phyloP scores from a whole-genome alignment of 2,888 invertebrate species.

The Amaurobius ferox region DNA sequence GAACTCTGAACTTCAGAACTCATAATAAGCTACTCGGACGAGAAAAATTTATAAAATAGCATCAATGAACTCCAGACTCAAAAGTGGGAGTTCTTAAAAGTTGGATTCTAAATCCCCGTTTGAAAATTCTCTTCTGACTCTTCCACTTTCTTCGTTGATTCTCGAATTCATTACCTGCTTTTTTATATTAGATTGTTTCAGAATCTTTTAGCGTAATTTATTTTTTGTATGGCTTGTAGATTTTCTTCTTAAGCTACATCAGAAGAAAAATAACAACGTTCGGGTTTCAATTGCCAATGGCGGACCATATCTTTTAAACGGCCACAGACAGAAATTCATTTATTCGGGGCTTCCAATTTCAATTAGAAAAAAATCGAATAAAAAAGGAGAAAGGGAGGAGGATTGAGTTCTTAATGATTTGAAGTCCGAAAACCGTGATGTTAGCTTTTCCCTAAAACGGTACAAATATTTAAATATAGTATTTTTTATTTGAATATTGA shows the following conservation, averaged over 20 bases:
- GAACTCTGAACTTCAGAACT: no score
- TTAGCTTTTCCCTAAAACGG: slow-evolving; percentile 8
- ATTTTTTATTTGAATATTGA: slow-evolving; percentile 18
- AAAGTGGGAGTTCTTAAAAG: slow-evolving; percentile 13
- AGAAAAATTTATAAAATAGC: no score
- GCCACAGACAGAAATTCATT: slow-evolving; percentile 11
- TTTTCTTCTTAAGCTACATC: slow-evolving; percentile 66
- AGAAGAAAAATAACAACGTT: slow-evolving; percentile 68
- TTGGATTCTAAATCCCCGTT: slow-evolving; percentile 62
- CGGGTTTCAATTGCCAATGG: slow-evolving; percentile 62
- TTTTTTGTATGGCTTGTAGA: slow-evolving; percentile 63
- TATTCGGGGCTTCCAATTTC: no score
- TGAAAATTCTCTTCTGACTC: slow-evolving; percentile 58
- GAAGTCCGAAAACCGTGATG: slow-evolving; percentile 34
- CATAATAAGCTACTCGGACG: no score
- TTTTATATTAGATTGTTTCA: slow-evolving; percentile 42
- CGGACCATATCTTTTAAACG: slow-evolving; percentile 56
- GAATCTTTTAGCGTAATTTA: slow-evolving; percentile 30
- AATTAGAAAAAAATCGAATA: no score
- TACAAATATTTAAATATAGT: slow-evolving; percentile 45
- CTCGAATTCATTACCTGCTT: slow-evolving; percentile 63
- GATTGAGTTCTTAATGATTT: slow-evolving; percentile 43
- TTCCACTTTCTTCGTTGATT: slow-evolving; percentile 34
- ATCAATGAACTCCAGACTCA: no score
- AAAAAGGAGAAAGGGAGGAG: no score